Evolutionary conservation across 2,888 invertebrate species (phyloP).

Genomic region (Harpagoxenus sublaevis): DNA sequence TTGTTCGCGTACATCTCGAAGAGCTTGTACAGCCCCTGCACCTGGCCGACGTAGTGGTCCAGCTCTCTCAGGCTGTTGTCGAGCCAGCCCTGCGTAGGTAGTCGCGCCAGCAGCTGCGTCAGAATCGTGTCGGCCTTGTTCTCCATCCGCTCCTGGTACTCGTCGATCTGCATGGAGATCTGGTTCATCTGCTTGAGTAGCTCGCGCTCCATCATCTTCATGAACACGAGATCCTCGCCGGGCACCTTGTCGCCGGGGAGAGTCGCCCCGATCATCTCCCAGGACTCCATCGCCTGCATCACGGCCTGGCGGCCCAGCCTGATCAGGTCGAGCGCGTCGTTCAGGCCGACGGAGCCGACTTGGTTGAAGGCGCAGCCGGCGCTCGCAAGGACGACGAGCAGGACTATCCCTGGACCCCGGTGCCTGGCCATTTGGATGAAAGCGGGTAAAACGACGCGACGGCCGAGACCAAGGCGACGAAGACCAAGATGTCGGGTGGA

Average conservation of each 20-base stretch:
- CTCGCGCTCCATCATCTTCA: slow-evolving; percentile 88
- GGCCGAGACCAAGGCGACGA: too few relatives aligned
- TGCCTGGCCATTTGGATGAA: slow-evolving; percentile 8
- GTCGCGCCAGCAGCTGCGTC: slow-evolving; percentile 74
- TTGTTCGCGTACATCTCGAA: slow-evolving; percentile 83
- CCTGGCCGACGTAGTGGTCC: slow-evolving; percentile 84
- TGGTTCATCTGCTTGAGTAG: slow-evolving; percentile 76
- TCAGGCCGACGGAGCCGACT: slow-evolving; percentile 63
- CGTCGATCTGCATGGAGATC: slow-evolving; percentile 77
- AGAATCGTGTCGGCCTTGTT: slow-evolving; percentile 65
- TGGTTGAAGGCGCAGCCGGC: not conserved
- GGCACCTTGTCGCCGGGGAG: too few relatives aligned
- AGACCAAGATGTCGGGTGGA: not conserved
- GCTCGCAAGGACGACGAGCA: slow-evolving; percentile 3
- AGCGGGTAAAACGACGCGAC: too few relatives aligned
- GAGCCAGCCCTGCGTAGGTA: slow-evolving; percentile 87
- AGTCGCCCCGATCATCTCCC: slow-evolving; percentile 70
- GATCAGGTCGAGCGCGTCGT: slow-evolving; percentile 78
- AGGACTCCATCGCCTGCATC: slow-evolving; percentile 76
- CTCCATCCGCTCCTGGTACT: slow-evolving; percentile 75
- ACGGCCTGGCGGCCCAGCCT: slow-evolving; percentile 77
- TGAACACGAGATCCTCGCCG: slow-evolving; percentile 88
- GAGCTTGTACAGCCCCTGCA: slow-evolving; percentile 67
- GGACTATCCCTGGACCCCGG: not conserved
- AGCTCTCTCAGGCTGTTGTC: slow-evolving; percentile 89